phyloP scores from a whole-genome alignment of 2,888 invertebrate species.

The Oxyscelio sp. region DNA sequence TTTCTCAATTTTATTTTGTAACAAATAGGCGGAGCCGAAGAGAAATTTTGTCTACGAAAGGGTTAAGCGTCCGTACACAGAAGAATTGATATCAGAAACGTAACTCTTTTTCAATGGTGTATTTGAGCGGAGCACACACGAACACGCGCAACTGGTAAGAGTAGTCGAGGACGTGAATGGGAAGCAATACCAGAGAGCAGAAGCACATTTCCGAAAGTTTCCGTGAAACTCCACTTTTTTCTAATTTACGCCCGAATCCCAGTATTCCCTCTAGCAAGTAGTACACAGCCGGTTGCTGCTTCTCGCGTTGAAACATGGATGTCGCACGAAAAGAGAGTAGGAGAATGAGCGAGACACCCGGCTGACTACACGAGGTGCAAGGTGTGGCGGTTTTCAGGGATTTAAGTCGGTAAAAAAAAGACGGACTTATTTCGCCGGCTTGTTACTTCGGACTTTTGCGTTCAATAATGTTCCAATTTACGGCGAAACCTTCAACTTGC shows the following conservation, averaged over 20 bases:
- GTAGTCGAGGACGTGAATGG: conserved; percentile 65
- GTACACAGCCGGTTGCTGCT: conserved; percentile 63
- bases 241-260: conserved; percentile 84
- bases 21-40: conserved; percentile 32
- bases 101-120: conserved; percentile 56
- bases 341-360: conserved; percentile 41
- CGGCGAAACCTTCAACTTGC: conserved; percentile 66
- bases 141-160: conserved; percentile 55
- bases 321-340: conserved; percentile 53
- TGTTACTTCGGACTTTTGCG: conserved; percentile 78
- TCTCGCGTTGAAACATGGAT: conserved; percentile 71
- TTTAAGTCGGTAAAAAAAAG: conserved; percentile 75
- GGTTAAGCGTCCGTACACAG: conserved; percentile 40
- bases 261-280: conserved; percentile 75
- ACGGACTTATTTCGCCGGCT: conserved; percentile 74
- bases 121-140: conserved; percentile 45
- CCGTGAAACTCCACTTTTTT: conserved; percentile 81
- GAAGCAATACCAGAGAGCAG: conserved; percentile 66
- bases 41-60: conserved; percentile 58
- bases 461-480: conserved; percentile 83
- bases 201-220: conserved; percentile 75
- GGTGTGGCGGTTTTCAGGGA: conserved; percentile 75
- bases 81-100: conserved; percentile 66
- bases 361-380: conserved; percentile 52
- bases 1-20: conserved; percentile 55